These are phyloP conservation scores for Drosophila ezoana DNA, from an alignment of 2,888 invertebrate species.

Conservation along the genomic window DNA sequence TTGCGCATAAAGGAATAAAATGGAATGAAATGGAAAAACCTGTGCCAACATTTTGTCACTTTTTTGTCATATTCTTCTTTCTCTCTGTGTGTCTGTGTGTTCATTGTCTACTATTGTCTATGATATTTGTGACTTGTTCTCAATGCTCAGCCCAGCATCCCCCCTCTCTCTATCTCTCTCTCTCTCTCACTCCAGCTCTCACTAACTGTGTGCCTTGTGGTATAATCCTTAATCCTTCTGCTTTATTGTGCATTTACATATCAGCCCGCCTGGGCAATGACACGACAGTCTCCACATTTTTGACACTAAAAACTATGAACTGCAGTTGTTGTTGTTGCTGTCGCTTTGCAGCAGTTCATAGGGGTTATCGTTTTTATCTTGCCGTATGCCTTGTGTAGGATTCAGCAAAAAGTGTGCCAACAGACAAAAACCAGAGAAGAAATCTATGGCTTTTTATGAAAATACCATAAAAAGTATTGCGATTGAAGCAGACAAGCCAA, in stretches of 20 bases:
- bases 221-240: slow-evolving; percentile 77
- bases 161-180: slow-evolving; percentile 2
- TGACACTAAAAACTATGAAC: slow-evolving; percentile 39
- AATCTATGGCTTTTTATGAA: slow-evolving; percentile 4
- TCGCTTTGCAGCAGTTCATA: slow-evolving; percentile 33
- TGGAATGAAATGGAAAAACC: slow-evolving; percentile 48
- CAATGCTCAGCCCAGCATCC: neutral
- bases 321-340: slow-evolving; percentile 22
- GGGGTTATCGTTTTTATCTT: slow-evolving; percentile 40
- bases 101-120: slow-evolving; percentile 57
- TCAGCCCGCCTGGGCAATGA: slow-evolving; percentile 34
- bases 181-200: slow-evolving; percentile 1
- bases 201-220: slow-evolving; percentile 27
- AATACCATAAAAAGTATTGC: neutral
- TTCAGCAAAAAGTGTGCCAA: slow-evolving; percentile 42
- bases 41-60: slow-evolving; percentile 79
- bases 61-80: slow-evolving; percentile 41
- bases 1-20: slow-evolving; percentile 40
- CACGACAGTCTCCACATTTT: slow-evolving; percentile 28
- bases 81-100: slow-evolving; percentile 21
- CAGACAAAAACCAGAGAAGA: slow-evolving; percentile 16
- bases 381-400: slow-evolving; percentile 26
- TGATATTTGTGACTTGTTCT: slow-evolving; percentile 52
- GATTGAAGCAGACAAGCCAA: neutral
- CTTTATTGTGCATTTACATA: slow-evolving; percentile 75